Percentiles rank a stretch among this genome's conserved stretches.
Evolutionary conservation across 2,797 vertebrate genomes (phyloP).

Genomic region (Buphagus erythrorhynchus): DNA sequence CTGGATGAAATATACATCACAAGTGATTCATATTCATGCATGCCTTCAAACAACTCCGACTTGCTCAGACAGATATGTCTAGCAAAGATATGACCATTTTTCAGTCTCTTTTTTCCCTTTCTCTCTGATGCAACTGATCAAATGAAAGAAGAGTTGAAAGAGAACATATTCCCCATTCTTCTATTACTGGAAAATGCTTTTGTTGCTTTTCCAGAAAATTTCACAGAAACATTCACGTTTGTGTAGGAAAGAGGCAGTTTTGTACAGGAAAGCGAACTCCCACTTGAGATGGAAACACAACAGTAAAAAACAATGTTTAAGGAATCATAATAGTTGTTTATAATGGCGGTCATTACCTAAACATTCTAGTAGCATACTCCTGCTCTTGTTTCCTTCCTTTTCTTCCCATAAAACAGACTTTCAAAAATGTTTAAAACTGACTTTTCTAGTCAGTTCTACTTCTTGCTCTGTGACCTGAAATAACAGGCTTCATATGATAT

Average conservation of each 20-base stretch:
- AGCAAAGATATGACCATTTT: not conserved
- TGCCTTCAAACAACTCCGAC: slow-evolving; percentile 11
- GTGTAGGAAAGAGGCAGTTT: not conserved
- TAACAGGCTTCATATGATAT: not conserved
- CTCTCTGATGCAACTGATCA: not conserved
- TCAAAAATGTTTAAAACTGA: not conserved
- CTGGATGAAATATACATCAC: slow-evolving; percentile 42
- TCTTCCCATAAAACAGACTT: not conserved
- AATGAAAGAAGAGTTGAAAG: slow-evolving; percentile 9
- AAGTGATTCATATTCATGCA: slow-evolving; percentile 8
- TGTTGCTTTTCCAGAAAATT: not conserved
- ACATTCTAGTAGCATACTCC: not conserved
- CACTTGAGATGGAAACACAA: not conserved
- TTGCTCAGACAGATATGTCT: not conserved
- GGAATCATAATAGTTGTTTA: not conserved
- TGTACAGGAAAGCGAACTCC: not conserved
- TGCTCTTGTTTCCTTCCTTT: not conserved
- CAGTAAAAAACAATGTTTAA: not conserved
- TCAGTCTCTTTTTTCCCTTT: not conserved
- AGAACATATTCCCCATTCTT: not conserved
- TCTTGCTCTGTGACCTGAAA: not conserved
- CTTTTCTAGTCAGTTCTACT: not conserved
- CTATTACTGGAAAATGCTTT: not conserved
- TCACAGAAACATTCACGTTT: not conserved
- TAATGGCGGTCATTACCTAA: not conserved